Evolutionary conservation across 2,888 invertebrate species (phyloP).

Genomic region (Macaria notata): DNA sequence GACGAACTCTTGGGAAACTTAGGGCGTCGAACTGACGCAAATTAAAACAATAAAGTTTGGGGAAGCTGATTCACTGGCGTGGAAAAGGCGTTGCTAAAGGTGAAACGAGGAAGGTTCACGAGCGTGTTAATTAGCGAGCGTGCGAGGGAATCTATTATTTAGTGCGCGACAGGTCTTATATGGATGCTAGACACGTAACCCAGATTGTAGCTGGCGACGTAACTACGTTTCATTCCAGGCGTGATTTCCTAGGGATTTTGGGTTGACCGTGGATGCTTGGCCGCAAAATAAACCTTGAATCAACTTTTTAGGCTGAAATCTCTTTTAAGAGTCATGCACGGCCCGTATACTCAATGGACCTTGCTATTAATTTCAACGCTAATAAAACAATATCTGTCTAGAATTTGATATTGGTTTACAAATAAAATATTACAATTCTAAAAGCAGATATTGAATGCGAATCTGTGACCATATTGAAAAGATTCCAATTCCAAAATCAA

Average conservation of each 20-base stretch:
- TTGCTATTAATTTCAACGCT: too few relatives aligned
- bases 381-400: too few relatives aligned
- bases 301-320: too few relatives aligned
- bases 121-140: slow-evolving; percentile 25
- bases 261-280: too few relatives aligned
- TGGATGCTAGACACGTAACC: slow-evolving; percentile 19
- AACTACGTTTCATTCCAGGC: slow-evolving; percentile 5
- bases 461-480: too few relatives aligned
- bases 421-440: too few relatives aligned
- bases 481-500: too few relatives aligned
- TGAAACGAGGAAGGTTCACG: slow-evolving; percentile 15
- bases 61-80: background rate
- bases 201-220: slow-evolving; percentile 18
- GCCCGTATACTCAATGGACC: too few relatives aligned
- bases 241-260: slow-evolving; percentile 3
- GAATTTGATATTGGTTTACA: too few relatives aligned
- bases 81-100: slow-evolving; percentile 4
- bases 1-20: slow-evolving; percentile 16
- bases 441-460: too few relatives aligned
- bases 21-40: slow-evolving; percentile 13
- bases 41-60: slow-evolving; percentile 6
- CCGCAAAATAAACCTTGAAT: too few relatives aligned
- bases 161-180: background rate
- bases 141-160: slow-evolving; percentile 4
- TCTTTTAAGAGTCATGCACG: too few relatives aligned